A percentile compares a stretch with the other conserved stretches of the same genome.
These are phyloP conservation scores for Linnaemya tessellans DNA, from an alignment of 2,888 invertebrate genomes.

Conservation along the genomic window DNA sequence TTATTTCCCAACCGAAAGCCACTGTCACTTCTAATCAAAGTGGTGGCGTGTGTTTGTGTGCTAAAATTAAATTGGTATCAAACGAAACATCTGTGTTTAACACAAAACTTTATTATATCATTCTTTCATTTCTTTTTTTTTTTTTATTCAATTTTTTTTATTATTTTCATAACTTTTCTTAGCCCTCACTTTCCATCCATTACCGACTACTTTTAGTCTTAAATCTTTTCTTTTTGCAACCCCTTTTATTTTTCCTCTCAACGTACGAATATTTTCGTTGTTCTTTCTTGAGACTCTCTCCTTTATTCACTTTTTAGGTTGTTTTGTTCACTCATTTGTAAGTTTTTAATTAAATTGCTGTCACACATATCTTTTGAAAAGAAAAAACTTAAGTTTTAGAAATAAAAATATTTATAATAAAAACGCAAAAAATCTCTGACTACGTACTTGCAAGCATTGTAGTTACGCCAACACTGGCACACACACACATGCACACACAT, in stretches of 20 bases:
- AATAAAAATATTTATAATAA: conserved; percentile 27
- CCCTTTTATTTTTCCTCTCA: conserved; percentile 25
- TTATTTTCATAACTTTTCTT: conserved; percentile 64
- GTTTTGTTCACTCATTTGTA: conserved; percentile 73
- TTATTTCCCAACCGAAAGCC: neutral
- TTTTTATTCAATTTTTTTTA: conserved; percentile 38
- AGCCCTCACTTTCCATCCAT: conserved; percentile 26
- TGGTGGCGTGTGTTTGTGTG: conserved; percentile 7
- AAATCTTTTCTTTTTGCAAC: conserved; percentile 30
- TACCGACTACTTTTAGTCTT: conserved; percentile 35
- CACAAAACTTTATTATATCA: conserved; percentile 54
- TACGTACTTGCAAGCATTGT: neutral
- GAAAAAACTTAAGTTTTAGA: conserved; percentile 35
- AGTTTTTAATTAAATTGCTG: conserved; percentile 75
- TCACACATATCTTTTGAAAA: conserved; percentile 70
- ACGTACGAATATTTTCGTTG: conserved; percentile 20
- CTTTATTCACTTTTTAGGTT: conserved; percentile 64
- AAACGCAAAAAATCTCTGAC: conserved; percentile 34
- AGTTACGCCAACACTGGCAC: neutral
- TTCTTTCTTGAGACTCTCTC: conserved; percentile 37
- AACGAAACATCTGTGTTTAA: conserved; percentile 64
- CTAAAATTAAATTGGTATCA: conserved; percentile 21
- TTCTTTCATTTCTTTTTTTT: conserved; percentile 22
- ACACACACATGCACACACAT: neutral
- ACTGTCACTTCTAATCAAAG: conserved; percentile 27